phyloP scores from a whole-genome alignment of 2,888 invertebrate species.

The Rhagonycha lutea region DNA sequence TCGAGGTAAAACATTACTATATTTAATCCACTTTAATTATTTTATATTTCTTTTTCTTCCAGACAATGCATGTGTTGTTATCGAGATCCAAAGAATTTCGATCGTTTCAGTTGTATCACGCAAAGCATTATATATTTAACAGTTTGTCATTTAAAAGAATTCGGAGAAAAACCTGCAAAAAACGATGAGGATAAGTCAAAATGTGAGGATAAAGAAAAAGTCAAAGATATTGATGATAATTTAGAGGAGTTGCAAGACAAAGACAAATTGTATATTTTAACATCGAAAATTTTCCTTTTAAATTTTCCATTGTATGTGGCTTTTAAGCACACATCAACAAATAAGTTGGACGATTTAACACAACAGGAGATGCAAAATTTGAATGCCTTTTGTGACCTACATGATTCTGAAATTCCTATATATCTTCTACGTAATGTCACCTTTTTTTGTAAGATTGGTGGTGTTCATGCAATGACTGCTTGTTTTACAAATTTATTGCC shows the following conservation, averaged over 20 bases:
- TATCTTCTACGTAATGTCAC: constrained; percentile 90
- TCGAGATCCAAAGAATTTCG: constrained; percentile 89
- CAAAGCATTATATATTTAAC: constrained; percentile 85
- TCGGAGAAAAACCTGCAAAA: constrained; percentile 52
- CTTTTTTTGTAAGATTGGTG: constrained; percentile 89
- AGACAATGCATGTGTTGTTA: constrained; percentile 96
- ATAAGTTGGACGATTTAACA: constrained; percentile 79
- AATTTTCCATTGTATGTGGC: constrained; percentile 90
- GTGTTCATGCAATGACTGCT: constrained; percentile 82
- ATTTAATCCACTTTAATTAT: not conserved
- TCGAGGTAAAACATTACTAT: constrained; percentile 68
- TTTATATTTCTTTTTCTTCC: constrained; percentile 42
- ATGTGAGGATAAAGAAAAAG: constrained; percentile 46
- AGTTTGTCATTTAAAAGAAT: constrained; percentile 79
- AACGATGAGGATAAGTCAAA: constrained; percentile 42
- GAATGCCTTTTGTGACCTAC: constrained; percentile 85
- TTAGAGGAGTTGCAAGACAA: constrained; percentile 71
- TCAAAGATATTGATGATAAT: constrained; percentile 50
- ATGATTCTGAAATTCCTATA: constrained; percentile 92
- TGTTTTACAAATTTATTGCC: constrained; percentile 82
- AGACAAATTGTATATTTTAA: constrained; percentile 85
- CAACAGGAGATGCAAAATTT: constrained; percentile 82
- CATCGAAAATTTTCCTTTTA: constrained; percentile 85
- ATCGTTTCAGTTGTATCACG: constrained; percentile 85
- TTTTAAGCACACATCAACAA: constrained; percentile 81